A percentile compares a stretch with the other conserved stretches of the same genome.
Conservation (phyloP, 2,113 vertebrate genomes). For the Vulpes ferrilata region DNA sequence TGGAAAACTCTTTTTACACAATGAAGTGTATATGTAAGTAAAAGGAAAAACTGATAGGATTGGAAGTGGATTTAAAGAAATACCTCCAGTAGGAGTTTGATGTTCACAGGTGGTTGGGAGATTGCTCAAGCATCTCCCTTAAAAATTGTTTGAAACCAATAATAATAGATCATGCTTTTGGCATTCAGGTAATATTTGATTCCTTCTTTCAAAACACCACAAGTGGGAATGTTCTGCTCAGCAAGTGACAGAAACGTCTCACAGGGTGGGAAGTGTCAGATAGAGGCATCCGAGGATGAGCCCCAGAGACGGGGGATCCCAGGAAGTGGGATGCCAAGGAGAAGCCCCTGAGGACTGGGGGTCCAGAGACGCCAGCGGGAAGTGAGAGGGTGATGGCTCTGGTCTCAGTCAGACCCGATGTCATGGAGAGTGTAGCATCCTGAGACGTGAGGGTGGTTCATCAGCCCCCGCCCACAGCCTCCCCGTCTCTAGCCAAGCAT, state of each 20-base stretch:
- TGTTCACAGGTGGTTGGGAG: neutral
- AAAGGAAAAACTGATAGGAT: neutral
- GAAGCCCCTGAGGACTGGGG: fast-evolving
- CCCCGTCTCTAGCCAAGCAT: neutral
- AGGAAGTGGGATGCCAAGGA: neutral
- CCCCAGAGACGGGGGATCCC: neutral
- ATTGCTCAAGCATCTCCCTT: neutral
- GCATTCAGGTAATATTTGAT: neutral
- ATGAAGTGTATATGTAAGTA: no score
- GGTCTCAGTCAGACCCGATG: neutral
- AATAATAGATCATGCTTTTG: neutral
- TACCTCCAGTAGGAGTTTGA: neutral
- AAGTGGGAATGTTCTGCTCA: neutral
- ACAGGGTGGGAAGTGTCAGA: neutral
- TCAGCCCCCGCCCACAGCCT: neutral
- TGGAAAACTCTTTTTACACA: no score
- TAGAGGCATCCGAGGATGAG: neutral
- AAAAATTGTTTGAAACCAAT: neutral
- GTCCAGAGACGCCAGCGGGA: neutral
- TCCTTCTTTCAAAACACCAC: neutral
- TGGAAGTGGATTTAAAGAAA: neutral
- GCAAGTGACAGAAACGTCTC: neutral
- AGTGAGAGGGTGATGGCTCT: neutral
- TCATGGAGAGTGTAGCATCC: neutral
- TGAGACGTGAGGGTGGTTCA: neutral